Conservation (phyloP, 92 coral and sea anemone species). For the Galaxea fascicularis region DNA sequence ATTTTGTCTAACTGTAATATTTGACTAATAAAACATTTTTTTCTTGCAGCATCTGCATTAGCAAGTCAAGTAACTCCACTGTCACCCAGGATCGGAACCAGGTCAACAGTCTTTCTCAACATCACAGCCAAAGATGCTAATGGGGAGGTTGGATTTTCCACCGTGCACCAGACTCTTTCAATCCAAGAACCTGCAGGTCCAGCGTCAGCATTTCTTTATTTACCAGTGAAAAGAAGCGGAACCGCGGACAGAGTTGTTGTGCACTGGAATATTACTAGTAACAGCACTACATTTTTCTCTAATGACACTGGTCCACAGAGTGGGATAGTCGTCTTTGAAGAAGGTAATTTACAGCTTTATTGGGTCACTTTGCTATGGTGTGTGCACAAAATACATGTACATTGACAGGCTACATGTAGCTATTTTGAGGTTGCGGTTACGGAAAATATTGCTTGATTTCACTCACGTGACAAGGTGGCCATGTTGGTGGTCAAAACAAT, state of each 20-base stretch:
- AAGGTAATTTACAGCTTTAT: slow-evolving; percentile 56
- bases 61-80: slow-evolving; percentile 55
- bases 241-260: slow-evolving; percentile 81
- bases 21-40: not conserved
- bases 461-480: too few relatives aligned
- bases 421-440: too few relatives aligned
- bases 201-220: slow-evolving; percentile 36
- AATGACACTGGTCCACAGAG: slow-evolving; percentile 72
- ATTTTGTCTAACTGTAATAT: too few relatives aligned
- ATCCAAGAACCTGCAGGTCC: slow-evolving; percentile 85
- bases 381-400: too few relatives aligned
- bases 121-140: slow-evolving; percentile 85
- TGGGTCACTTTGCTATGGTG: not conserved
- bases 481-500: too few relatives aligned
- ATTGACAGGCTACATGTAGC: too few relatives aligned
- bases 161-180: slow-evolving; percentile 58
- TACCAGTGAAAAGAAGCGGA: slow-evolving; percentile 83
- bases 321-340: slow-evolving; percentile 78
- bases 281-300: slow-evolving; percentile 56
- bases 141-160: slow-evolving; percentile 90
- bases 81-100: slow-evolving; percentile 85
- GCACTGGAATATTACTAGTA: slow-evolving; percentile 77
- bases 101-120: slow-evolving; percentile 64
- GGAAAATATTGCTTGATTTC: too few relatives aligned
- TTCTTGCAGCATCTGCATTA: slow-evolving; percentile 62